phyloP scores from a whole-genome alignment of 1,140 invertebrate species.

The Pseudobourletiella spinata region DNA sequence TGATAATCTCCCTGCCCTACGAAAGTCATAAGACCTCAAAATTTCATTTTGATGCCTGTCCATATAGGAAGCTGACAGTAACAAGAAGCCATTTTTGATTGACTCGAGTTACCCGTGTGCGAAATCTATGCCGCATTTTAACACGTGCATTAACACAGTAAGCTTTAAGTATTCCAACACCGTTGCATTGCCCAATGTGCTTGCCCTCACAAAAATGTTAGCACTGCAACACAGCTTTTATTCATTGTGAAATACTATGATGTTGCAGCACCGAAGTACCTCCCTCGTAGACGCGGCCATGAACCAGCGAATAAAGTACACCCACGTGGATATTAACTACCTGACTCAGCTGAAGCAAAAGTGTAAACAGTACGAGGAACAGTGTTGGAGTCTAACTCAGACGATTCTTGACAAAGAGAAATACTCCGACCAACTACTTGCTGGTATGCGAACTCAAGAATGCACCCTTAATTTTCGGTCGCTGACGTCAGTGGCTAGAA shows the following conservation, averaged over 20 bases:
- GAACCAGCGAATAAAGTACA: constrained; percentile 10
- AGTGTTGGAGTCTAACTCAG: constrained; percentile 51
- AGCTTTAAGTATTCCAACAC: not conserved
- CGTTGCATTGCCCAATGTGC: not conserved
- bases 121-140: constrained; percentile 1
- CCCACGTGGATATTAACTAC: constrained; percentile 39
- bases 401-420: constrained; percentile 54
- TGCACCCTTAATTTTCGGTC: not conserved
- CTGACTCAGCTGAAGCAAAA: constrained; percentile 40
- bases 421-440: constrained; percentile 53
- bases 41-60: too few relatives aligned
- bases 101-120: not conserved
- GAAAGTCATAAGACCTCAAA: too few relatives aligned
- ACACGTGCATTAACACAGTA: not conserved
- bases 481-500: not conserved
- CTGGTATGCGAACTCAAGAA: constrained; percentile 56
- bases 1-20: too few relatives aligned
- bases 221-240: too few relatives aligned
- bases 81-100: not conserved
- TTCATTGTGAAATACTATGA: too few relatives aligned
- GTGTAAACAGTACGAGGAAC: constrained; percentile 49
- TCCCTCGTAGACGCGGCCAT: not conserved
- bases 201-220: too few relatives aligned
- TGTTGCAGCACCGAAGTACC: not conserved
- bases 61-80: too few relatives aligned